Evolutionary conservation across 2,888 invertebrate genomes (phyloP).

Genomic region (Drosophila engyochracea): DNA sequence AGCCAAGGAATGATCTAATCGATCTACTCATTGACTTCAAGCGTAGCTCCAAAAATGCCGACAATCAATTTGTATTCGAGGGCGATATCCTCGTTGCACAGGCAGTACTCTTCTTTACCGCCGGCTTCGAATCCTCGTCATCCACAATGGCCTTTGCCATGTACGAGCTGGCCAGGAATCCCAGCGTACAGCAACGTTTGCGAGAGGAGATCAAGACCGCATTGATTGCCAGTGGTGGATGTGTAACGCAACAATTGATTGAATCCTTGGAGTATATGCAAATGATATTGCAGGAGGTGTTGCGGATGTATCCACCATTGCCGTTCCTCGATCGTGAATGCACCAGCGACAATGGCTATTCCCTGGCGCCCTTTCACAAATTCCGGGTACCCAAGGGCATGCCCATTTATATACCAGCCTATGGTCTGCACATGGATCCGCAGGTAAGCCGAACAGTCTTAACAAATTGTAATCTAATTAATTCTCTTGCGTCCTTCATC

Average conservation of each 20-base stretch:
- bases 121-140: constrained; percentile 85
- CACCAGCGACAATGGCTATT: constrained; percentile 67
- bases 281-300: constrained; percentile 83
- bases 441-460: constrained; percentile 61
- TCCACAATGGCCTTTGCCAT: constrained; percentile 85
- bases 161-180: constrained; percentile 85
- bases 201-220: constrained; percentile 85
- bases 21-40: constrained; percentile 86
- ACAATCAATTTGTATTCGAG: constrained; percentile 73
- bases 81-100: constrained; percentile 84
- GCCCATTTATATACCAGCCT: constrained; percentile 83
- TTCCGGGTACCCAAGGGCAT: constrained; percentile 80
- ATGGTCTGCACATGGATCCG: constrained; percentile 83
- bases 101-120: constrained; percentile 84
- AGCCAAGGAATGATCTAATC: constrained; percentile 85
- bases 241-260: constrained; percentile 84
- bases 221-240: constrained; percentile 80
- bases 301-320: constrained; percentile 84
- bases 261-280: constrained; percentile 85
- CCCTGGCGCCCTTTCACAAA: constrained; percentile 75
- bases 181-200: constrained; percentile 84
- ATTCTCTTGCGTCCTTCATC: not conserved
- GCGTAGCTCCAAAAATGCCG: constrained; percentile 71
- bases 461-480: not conserved
- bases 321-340: constrained; percentile 84